phyloP scores from a whole-genome alignment of 2,797 vertebrate species.

The Amblyopsis hoosieri region DNA sequence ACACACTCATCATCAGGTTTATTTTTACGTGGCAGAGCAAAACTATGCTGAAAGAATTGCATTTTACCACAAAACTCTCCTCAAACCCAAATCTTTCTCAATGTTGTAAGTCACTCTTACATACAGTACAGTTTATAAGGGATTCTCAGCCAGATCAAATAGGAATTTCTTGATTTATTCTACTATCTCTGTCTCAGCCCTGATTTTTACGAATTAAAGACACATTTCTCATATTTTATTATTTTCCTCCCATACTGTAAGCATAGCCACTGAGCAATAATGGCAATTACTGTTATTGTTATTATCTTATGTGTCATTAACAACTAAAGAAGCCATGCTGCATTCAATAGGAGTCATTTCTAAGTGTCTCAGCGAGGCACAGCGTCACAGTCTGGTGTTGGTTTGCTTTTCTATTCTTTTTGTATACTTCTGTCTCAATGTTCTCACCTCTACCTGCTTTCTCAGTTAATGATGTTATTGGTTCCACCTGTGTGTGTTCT shows the following conservation, averaged over 20 bases:
- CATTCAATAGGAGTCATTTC: constrained; percentile 9
- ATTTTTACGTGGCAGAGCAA: constrained; percentile 4
- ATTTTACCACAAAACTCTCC: constrained; percentile 3
- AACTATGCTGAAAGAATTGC: constrained; percentile 13
- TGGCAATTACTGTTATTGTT: constrained; percentile 51
- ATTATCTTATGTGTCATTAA: constrained; percentile 60
- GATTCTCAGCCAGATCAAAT: constrained; percentile 24
- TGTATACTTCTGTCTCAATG: too few species aligned
- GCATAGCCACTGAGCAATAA: constrained; percentile 50
- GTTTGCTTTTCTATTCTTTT: too few species aligned
- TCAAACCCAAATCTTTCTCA: constrained; percentile 5
- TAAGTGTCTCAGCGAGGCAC: too few species aligned
- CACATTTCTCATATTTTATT: constrained; percentile 26
- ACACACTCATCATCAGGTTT: not conserved
- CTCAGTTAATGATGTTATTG: too few species aligned
- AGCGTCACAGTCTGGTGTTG: too few species aligned
- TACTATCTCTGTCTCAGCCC: constrained; percentile 15
- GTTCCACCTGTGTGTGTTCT: too few species aligned
- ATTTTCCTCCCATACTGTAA: constrained; percentile 8
- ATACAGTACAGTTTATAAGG: constrained; percentile 2
- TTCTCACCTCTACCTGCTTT: too few species aligned
- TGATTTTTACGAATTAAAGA: constrained; percentile 35
- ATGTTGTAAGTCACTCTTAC: constrained; percentile 7
- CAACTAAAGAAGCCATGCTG: constrained; percentile 44
- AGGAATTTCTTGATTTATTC: constrained; percentile 18